Evolutionary conservation across 35 echinoderm and acorn worm genomes (phyloP).

Genomic region (Acanthaster planci): DNA sequence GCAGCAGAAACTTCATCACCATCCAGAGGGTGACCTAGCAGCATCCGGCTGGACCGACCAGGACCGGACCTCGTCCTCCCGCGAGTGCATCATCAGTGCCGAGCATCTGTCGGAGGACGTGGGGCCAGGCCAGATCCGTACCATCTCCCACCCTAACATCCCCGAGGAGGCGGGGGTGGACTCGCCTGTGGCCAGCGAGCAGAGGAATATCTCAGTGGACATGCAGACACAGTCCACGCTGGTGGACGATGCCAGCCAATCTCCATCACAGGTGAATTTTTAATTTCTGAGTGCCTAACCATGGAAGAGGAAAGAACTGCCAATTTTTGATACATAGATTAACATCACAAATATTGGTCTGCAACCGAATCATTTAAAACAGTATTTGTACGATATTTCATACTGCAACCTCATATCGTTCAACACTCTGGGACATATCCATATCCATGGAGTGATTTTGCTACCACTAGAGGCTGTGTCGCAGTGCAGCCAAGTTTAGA

Average conservation of each 20-base stretch:
- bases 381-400: too few species aligned
- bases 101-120: slow-evolving; percentile 21
- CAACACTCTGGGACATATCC: too few species aligned
- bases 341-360: too few species aligned
- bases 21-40: background rate
- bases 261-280: slow-evolving; percentile 14
- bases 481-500: too few species aligned
- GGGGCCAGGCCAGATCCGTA: slow-evolving; percentile 7
- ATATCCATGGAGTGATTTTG: too few species aligned
- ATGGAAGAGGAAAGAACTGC: too few species aligned
- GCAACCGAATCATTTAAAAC: too few species aligned
- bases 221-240: background rate
- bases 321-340: too few species aligned
- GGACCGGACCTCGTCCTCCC: background rate
- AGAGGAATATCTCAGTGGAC: background rate
- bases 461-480: too few species aligned
- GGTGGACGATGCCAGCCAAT: background rate
- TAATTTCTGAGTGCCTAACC: too few species aligned
- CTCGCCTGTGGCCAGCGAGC: background rate
- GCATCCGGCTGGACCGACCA: background rate
- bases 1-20: background rate
- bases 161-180: background rate
- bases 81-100: slow-evolving; percentile 29
- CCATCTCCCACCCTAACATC: slow-evolving; percentile 41
- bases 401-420: too few species aligned